Evolutionary conservation across 1,140 invertebrate species (phyloP).

Genomic region (Drosophila setifemur): DNA sequence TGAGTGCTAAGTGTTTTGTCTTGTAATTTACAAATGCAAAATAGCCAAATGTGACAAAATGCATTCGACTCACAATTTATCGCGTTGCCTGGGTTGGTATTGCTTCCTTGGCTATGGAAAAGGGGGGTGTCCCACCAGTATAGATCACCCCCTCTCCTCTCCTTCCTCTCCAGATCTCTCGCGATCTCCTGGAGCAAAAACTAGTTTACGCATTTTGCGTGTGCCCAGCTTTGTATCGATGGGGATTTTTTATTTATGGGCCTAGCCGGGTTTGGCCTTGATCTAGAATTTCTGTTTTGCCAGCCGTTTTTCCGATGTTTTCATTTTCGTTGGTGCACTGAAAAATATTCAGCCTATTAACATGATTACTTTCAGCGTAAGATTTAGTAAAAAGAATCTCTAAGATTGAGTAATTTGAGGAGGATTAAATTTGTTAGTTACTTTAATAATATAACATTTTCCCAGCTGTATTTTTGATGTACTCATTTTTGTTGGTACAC

Average conservation of each 20-base stretch:
- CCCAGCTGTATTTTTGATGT: constrained; percentile 55
- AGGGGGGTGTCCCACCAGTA: constrained; percentile 11
- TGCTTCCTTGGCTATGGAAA: constrained; percentile 56
- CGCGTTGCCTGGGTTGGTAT: constrained; percentile 51
- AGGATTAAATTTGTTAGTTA: no score
- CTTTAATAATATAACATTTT: background rate
- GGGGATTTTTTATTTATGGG: constrained; percentile 33
- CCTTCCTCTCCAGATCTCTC: background rate
- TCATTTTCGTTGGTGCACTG: constrained; percentile 46
- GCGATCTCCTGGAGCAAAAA: constrained; percentile 49
- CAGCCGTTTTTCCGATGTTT: constrained; percentile 64
- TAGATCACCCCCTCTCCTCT: background rate
- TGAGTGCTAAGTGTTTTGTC: constrained; percentile 73
- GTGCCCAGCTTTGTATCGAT: constrained; percentile 29
- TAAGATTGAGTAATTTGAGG: no score
- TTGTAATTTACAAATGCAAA: constrained; percentile 74
- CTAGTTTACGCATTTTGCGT: constrained; percentile 74
- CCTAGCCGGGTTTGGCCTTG: constrained; percentile 57
- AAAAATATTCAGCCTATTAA: background rate
- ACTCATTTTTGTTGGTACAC: constrained; percentile 53
- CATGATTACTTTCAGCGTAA: constrained; percentile 6
- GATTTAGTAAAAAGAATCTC: background rate
- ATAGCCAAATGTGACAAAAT: constrained; percentile 70
- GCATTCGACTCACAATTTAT: constrained; percentile 71
- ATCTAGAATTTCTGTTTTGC: constrained; percentile 66